Conservation (phyloP, 1,140 invertebrate genomes). For the Thalassaphorura encarpata region DNA sequence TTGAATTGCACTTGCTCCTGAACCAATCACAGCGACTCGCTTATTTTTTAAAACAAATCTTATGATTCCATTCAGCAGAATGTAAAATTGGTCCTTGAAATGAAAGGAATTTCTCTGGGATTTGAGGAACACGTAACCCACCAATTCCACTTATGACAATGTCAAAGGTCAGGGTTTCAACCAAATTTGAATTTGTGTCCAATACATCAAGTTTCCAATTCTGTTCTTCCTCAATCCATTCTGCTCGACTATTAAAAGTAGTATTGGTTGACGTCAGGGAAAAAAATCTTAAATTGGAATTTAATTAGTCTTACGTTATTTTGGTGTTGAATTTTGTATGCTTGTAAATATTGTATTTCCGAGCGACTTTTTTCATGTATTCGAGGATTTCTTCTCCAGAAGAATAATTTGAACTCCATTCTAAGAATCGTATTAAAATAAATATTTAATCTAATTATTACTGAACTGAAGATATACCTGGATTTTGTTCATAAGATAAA, state of each 20-base stretch:
- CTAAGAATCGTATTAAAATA: not conserved
- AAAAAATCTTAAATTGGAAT: no score
- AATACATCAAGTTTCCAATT: no score
- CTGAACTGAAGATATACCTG: not conserved
- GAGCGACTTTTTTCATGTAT: conserved; percentile 2
- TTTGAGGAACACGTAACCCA: not conserved
- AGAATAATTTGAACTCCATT: not conserved
- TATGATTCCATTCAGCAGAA: conserved; percentile 15
- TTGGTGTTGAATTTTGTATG: not conserved
- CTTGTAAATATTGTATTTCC: conserved; percentile 11
- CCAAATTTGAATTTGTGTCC: no score
- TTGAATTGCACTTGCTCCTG: conserved; percentile 21
- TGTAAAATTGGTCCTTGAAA: conserved; percentile 15
- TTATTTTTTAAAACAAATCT: conserved; percentile 5
- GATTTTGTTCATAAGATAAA: not conserved
- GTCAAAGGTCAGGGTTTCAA: not conserved
- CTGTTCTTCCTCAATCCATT: no score
- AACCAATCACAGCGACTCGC: conserved; percentile 18
- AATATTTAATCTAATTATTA: not conserved
- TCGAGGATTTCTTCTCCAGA: conserved; percentile 2
- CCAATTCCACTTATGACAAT: not conserved
- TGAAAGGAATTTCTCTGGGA: conserved; percentile 13
- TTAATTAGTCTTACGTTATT: no score
- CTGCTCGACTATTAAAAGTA: no score
- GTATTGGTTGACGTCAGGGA: no score